Evolutionary conservation across 2,797 vertebrate species (phyloP).

Genomic region (Hybognathus amarus): DNA sequence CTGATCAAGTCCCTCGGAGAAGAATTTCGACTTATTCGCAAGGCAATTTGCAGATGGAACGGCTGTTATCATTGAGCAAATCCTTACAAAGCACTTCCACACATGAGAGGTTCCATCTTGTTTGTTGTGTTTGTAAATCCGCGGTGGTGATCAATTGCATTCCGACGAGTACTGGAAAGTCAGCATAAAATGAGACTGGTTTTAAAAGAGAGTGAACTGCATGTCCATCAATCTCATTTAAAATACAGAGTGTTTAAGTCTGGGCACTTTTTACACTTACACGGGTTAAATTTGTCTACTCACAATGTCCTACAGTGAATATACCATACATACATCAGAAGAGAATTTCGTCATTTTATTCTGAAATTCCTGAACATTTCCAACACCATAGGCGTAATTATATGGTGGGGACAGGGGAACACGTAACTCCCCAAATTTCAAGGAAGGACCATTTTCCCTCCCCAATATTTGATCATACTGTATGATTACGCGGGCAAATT

Average conservation of each 20-base stretch:
- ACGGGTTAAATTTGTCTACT: not conserved
- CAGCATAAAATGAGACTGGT: slow-evolving; percentile 31
- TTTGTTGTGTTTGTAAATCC: slow-evolving; percentile 28
- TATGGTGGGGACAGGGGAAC: too few species aligned
- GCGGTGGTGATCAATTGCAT: slow-evolving; percentile 30
- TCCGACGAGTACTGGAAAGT: slow-evolving; percentile 3
- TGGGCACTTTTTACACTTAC: not conserved
- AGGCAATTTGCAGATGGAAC: slow-evolving; percentile 48
- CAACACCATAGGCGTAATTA: not conserved
- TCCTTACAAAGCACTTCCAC: slow-evolving; percentile 57
- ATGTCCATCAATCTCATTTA: slow-evolving; percentile 24
- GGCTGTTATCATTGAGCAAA: slow-evolving; percentile 44
- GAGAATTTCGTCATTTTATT: not conserved
- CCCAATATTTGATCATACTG: too few species aligned
- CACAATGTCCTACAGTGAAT: not conserved
- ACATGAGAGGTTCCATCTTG: slow-evolving; percentile 43
- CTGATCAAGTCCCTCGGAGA: slow-evolving; percentile 54
- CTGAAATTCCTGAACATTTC: not conserved
- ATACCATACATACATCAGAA: too few species aligned
- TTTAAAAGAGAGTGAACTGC: slow-evolving; percentile 12
- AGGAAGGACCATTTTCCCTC: too few species aligned
- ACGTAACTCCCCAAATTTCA: too few species aligned
- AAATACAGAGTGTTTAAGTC: not conserved
- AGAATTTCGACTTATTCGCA: slow-evolving; percentile 52
- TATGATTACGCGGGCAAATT: too few species aligned